A percentile compares a stretch with the other conserved stretches of the same genome.
These are phyloP conservation scores for Aerospiza tachiro DNA, from an alignment of 2,797 vertebrate species.

Conservation along the genomic window DNA sequence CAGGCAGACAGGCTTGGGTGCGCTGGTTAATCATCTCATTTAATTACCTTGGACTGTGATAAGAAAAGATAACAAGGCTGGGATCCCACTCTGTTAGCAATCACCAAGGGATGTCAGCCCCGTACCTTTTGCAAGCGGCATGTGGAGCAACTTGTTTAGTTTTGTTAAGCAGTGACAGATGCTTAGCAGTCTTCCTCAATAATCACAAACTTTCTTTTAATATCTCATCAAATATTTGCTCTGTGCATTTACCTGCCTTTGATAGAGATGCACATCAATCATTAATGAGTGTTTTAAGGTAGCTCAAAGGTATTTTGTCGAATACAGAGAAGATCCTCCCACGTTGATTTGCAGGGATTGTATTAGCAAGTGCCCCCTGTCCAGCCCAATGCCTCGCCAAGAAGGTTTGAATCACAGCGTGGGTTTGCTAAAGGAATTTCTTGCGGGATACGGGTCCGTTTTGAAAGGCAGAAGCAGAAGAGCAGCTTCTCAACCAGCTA, in stretches of 20 bases:
- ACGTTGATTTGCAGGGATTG: not conserved
- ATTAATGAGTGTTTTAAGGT: not conserved
- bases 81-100: not conserved
- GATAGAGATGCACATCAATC: not conserved
- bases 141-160: not conserved
- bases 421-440: not conserved
- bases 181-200: not conserved
- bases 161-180: slow-evolving; percentile 16
- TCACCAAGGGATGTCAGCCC: not conserved
- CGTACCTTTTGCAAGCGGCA: not conserved
- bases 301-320: not conserved
- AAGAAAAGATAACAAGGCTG: not conserved
- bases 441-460: fast-evolving
- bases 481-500: not conserved
- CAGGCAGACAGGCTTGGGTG: not conserved
- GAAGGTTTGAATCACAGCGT: not conserved
- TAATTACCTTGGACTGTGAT: slow-evolving; percentile 17
- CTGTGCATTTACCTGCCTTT: not conserved
- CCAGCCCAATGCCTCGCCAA: not conserved
- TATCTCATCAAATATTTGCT: slow-evolving; percentile 18
- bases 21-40: slow-evolving; percentile 25
- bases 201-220: slow-evolving; percentile 8
- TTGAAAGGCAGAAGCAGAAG: not conserved
- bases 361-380: not conserved
- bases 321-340: not conserved